Evolutionary conservation across 2,113 vertebrate species (phyloP).

Genomic region (Elgaria multicarinata): DNA sequence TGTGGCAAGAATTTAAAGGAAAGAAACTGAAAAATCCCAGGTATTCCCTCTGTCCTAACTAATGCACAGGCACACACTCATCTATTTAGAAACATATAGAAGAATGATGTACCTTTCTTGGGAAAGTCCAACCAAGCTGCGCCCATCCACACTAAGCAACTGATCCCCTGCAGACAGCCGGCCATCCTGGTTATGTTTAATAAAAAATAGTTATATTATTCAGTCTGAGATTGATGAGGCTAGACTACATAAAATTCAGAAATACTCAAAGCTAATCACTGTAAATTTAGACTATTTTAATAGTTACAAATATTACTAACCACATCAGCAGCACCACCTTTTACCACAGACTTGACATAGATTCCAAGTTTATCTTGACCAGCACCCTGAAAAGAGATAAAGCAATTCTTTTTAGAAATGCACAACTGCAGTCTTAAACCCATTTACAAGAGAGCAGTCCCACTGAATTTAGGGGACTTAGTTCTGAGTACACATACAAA

Average conservation of each 20-base stretch:
- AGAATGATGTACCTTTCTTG: slow-evolving; percentile 88
- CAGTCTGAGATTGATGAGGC: not conserved
- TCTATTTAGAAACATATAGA: not conserved
- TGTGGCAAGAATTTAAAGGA: not conserved
- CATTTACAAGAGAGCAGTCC: not conserved
- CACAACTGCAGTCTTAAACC: not conserved
- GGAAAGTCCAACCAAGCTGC: slow-evolving; percentile 95
- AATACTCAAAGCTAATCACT: not conserved
- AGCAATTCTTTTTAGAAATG: not conserved
- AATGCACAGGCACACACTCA: not conserved
- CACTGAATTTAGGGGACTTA: not conserved
- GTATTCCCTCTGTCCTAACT: not conserved
- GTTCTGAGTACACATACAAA: not conserved
- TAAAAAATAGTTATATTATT: slow-evolving; percentile 7
- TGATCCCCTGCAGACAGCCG: slow-evolving; percentile 96
- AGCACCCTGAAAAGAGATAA: slow-evolving; percentile 83
- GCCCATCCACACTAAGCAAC: slow-evolving; percentile 94
- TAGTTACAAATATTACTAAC: slow-evolving; percentile 77
- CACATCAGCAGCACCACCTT: slow-evolving; percentile 95
- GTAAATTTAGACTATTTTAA: not conserved
- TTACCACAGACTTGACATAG: slow-evolving; percentile 98
- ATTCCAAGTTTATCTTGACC: slow-evolving; percentile 98
- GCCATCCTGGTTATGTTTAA: slow-evolving; percentile 82
- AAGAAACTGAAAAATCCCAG: not conserved
- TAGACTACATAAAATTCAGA: not conserved